Evolutionary conservation across 1,140 invertebrate species (phyloP).

Genomic region (Trichomalopsis sarcophagae): DNA sequence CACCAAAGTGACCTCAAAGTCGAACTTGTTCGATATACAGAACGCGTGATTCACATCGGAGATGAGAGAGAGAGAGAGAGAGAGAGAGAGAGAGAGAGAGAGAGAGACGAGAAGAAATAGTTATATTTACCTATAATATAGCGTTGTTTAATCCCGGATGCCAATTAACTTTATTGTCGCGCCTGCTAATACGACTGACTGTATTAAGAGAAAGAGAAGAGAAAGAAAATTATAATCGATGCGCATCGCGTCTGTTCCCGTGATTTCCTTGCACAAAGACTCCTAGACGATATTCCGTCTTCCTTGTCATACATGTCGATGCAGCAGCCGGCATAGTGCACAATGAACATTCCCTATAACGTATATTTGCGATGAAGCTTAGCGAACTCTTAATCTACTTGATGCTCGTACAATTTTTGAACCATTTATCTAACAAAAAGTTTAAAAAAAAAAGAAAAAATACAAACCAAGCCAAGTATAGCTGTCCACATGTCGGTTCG

Average conservation of each 20-base stretch:
- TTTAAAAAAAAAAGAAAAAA: constrained; percentile 33
- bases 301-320: constrained; percentile 25
- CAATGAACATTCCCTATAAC: background rate
- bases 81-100: too few relatives aligned
- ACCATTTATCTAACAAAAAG: background rate
- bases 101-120: too few relatives aligned
- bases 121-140: background rate
- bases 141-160: constrained; percentile 54
- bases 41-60: constrained; percentile 41
- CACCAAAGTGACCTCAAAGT: constrained; percentile 61
- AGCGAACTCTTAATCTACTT: background rate
- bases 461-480: background rate
- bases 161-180: background rate
- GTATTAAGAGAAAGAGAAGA: background rate
- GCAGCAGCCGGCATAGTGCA: constrained; percentile 24
- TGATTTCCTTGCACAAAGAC: constrained; percentile 47
- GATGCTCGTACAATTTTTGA: constrained; percentile 22
- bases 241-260: constrained; percentile 25
- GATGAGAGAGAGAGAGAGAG: too few relatives aligned
- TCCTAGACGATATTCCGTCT: constrained; percentile 36
- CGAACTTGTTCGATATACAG: constrained; percentile 61
- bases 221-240: background rate
- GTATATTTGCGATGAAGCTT: background rate
- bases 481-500: constrained; percentile 29
- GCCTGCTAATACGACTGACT: background rate